phyloP scores from a whole-genome alignment of 2,797 vertebrate species.

The Cryptoprocta ferox region DNA sequence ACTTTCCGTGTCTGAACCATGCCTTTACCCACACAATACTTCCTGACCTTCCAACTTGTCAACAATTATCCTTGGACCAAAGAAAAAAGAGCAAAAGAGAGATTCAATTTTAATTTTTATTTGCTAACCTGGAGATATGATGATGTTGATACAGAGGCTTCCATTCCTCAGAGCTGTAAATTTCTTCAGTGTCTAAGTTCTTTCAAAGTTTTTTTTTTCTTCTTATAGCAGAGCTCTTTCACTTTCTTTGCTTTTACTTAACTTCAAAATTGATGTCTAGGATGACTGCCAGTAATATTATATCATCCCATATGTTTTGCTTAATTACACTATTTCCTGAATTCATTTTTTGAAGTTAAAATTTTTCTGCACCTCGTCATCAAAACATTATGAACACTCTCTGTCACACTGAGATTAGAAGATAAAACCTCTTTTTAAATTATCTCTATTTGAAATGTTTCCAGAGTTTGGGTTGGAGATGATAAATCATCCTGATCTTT shows the following conservation, averaged over 20 bases:
- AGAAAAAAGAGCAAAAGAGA: neutral
- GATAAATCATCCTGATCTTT: conserved; percentile 58
- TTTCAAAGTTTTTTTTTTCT: neutral
- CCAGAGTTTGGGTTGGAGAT: conserved; percentile 38
- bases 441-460: conserved; percentile 65
- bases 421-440: conserved; percentile 70
- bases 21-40: neutral
- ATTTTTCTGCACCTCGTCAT: conserved; percentile 55
- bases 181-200: conserved; percentile 10
- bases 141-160: neutral
- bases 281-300: conserved; percentile 78
- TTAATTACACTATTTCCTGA: conserved; percentile 74
- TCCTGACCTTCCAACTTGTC: neutral
- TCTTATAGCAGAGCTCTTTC: conserved; percentile 36
- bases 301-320: conserved; percentile 79
- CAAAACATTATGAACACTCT: conserved; percentile 78
- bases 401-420: conserved; percentile 73
- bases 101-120: neutral
- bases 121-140: neutral
- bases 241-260: conserved; percentile 66
- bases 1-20: neutral
- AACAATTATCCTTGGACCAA: neutral
- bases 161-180: neutral
- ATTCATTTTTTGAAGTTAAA: conserved; percentile 73
- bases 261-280: conserved; percentile 80